Percentiles rank a stretch among this genome's conserved stretches.
phyloP scores from a whole-genome alignment of 2,113 vertebrate species.

The Elephantulus edwardii region DNA sequence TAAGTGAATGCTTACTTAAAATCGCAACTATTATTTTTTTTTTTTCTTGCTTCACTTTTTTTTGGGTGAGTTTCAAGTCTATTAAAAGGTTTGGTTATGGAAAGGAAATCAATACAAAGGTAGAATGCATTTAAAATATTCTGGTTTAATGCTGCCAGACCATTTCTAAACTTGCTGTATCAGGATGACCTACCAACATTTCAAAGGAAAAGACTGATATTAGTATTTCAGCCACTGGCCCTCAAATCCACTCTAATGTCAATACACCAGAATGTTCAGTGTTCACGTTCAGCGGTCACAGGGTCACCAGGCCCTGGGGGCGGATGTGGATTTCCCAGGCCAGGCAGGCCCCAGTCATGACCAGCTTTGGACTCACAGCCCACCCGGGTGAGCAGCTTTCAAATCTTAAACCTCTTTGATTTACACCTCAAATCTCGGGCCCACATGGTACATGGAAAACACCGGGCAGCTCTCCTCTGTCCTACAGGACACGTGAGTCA shows the following conservation, averaged over 20 bases:
- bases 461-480: too few species aligned
- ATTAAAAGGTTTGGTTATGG: slow-evolving; percentile 65
- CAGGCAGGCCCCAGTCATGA: background rate
- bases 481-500: too few species aligned
- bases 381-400: background rate
- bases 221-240: background rate
- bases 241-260: background rate
- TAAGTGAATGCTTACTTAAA: slow-evolving; percentile 76
- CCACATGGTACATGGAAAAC: background rate
- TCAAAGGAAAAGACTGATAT: background rate
- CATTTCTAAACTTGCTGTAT: background rate
- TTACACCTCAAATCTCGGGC: background rate
- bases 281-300: background rate
- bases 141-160: background rate
- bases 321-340: too few species aligned
- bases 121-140: slow-evolving; percentile 46
- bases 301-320: background rate
- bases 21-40: slow-evolving; percentile 68
- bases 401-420: background rate
- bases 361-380: background rate
- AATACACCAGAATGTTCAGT: too few species aligned
- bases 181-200: background rate
- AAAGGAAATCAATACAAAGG: background rate
- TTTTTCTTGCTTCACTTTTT: background rate
- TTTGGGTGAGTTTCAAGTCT: slow-evolving; percentile 64